phyloP scores from a whole-genome alignment of 35 echinoderm and acorn worm genomes.

The Chiridota heheva region DNA sequence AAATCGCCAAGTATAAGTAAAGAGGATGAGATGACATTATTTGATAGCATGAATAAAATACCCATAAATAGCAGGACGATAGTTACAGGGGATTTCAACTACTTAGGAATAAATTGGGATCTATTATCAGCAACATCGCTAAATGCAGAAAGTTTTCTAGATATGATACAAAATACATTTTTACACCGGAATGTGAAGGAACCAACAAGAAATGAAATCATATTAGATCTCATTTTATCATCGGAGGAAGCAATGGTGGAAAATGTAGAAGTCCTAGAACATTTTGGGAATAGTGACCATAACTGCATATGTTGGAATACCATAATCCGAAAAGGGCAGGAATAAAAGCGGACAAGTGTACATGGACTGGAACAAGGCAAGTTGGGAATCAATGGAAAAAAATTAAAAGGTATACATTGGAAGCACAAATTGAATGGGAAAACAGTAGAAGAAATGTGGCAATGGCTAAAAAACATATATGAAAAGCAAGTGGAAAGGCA shows the following conservation, averaged over 20 bases:
- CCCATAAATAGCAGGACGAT: background rate
- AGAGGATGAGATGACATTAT: background rate
- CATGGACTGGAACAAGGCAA: background rate
- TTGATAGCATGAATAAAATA: background rate
- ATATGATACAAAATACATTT: conserved; percentile 10
- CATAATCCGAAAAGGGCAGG: background rate
- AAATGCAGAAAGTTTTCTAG: background rate
- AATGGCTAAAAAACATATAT: background rate
- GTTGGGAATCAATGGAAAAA: background rate
- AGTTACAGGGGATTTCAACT: conserved; percentile 32
- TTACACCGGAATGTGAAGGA: background rate
- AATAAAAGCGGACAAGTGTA: background rate
- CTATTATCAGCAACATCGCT: background rate
- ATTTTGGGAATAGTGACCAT: conserved; percentile 25
- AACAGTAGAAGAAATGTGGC: conserved; percentile 6
- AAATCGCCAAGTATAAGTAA: background rate
- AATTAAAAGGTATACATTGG: background rate
- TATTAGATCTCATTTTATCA: conserved; percentile 35
- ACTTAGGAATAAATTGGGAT: conserved; percentile 16
- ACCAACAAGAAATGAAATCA: conserved; percentile 35
- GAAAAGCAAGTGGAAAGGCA: background rate
- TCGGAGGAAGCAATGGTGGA: conserved; percentile 24
- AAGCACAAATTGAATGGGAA: background rate
- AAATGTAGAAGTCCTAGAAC: background rate
- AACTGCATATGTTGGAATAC: background rate